Conservation (phyloP, 1,140 invertebrate genomes). For the Drosophila pallidifrons region DNA sequence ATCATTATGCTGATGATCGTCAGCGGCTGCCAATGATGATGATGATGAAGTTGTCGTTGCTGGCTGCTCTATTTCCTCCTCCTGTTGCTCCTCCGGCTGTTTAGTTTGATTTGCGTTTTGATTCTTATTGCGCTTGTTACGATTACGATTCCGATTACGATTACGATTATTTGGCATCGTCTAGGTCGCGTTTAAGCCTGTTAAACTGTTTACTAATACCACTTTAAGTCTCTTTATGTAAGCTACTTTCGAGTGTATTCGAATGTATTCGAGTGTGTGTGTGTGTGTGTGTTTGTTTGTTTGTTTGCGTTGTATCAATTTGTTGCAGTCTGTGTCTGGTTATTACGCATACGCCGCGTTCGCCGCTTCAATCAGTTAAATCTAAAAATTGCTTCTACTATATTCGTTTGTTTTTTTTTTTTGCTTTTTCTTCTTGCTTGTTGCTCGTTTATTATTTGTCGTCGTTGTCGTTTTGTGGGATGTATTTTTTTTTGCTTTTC, state of each 20-base stretch:
- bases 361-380: slow-evolving; percentile 53
- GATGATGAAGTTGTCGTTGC: slow-evolving; percentile 21
- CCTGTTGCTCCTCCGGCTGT: slow-evolving; percentile 20
- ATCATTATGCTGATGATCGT: slow-evolving; percentile 37
- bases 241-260: slow-evolving; percentile 8
- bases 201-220: slow-evolving; percentile 21
- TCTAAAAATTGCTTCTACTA: slow-evolving; percentile 53
- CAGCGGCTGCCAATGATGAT: slow-evolving; percentile 28
- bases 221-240: slow-evolving; percentile 29
- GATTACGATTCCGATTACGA: slow-evolving; percentile 79
- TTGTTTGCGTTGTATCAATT: slow-evolving; percentile 14
- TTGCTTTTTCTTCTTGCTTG: slow-evolving; percentile 4
- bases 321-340: slow-evolving; percentile 31
- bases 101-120: slow-evolving; percentile 62
- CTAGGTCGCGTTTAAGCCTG: slow-evolving; percentile 48
- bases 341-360: slow-evolving; percentile 58
- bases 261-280: slow-evolving; percentile 1
- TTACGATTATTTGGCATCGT: slow-evolving; percentile 84
- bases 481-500: slow-evolving; percentile 31
- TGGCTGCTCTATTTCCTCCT: slow-evolving; percentile 8
- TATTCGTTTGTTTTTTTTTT: slow-evolving; percentile 17
- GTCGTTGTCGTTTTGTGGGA: slow-evolving; percentile 43
- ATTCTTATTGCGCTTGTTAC: slow-evolving; percentile 77
- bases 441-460: slow-evolving; percentile 53
- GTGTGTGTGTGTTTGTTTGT: slow-evolving; percentile 31